Evolutionary conservation across 1,140 invertebrate species (phyloP), one percentile per base, ranked within the genome.

Genomic region (Drosophila ananassae): DNA sequence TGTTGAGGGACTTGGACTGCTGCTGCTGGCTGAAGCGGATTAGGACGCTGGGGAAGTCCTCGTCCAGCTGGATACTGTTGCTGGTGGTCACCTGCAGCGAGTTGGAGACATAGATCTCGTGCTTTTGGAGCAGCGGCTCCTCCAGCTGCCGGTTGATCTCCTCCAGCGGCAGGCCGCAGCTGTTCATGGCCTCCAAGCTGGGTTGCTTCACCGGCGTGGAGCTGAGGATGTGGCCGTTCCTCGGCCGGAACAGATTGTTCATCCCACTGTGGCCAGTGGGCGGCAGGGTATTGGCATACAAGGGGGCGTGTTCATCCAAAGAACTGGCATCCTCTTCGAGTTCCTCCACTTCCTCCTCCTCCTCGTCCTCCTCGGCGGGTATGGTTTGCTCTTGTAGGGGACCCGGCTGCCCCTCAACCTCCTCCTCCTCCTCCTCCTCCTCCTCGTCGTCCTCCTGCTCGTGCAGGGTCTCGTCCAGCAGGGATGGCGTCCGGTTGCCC

Each of bases 391-490:
- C 32, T 10, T 59, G 32, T 32, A 37, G 34, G 10, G 34, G 34
- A 12, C 71, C 64, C 28, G 73, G 68, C 4, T 17, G 17, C 17
- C 17, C 69, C 57, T 67, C 73, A 24, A 51, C 41, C 1, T 44
- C 30, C 22, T 51, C 71, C 8, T n/a, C 13, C 4, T 85, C 72
- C 7, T 80, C 68, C 30, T 63, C 68, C 3, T 64, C 59, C 8
- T 74, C 71, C 1, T 74, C 72, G 25, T 72, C 79, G 10, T 90
- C 79, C 21, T 89, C 77, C 30, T 79, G 72, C 92, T 89, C 93
- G 91, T 24, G 93, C 92, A 75, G 93, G 90, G 22, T 93, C 92
- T 75, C 93, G 67, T 93, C 93, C 92, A 85, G 47, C 52, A 90
- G 22, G 0, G 77, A 89, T 0, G 84, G 79, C 2, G 83, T 87